Percentiles rank a stretch among this genome's conserved stretches.
These are phyloP conservation scores for Acanthoscelides obtectus DNA, from an alignment of 2,888 invertebrate genomes.

Conservation along the genomic window DNA sequence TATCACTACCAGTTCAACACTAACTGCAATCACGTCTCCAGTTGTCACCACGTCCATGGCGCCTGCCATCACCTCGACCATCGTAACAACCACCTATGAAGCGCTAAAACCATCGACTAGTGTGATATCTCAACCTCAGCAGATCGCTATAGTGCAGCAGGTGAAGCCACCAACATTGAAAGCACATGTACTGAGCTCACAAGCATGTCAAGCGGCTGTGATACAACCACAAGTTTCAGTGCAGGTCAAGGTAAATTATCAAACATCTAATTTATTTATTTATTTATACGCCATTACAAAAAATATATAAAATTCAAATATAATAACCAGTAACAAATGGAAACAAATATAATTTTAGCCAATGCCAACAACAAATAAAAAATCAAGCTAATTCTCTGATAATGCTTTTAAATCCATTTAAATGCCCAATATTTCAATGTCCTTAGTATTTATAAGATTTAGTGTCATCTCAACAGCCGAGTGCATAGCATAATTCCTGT, in stretches of 20 bases:
- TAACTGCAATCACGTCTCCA: background rate
- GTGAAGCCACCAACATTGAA: slow-evolving; percentile 56
- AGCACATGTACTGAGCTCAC: slow-evolving; percentile 58
- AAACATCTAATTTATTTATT: background rate
- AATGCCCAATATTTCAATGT: too few species aligned
- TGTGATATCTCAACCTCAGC: slow-evolving; percentile 27
- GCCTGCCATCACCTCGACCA: background rate
- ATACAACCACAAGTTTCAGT: slow-evolving; percentile 22
- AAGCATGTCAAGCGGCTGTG: slow-evolving; percentile 43
- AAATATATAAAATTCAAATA: too few species aligned
- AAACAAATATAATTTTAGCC: too few species aligned
- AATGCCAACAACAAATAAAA: too few species aligned
- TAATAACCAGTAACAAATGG: too few species aligned
- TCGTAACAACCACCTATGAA: background rate
- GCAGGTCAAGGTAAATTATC: slow-evolving; percentile 5
- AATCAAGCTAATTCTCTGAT: too few species aligned
- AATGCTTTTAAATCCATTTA: too few species aligned
- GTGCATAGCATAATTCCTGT: too few species aligned
- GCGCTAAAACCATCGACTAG: slow-evolving; percentile 18
- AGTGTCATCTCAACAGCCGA: too few species aligned
- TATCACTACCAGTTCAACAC: background rate
- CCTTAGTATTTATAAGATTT: too few species aligned
- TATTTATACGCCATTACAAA: too few species aligned
- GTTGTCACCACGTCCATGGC: background rate
- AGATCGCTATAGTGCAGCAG: slow-evolving; percentile 25